phyloP scores from a whole-genome alignment of 2,888 invertebrate genomes.

The Arenicola marina region DNA sequence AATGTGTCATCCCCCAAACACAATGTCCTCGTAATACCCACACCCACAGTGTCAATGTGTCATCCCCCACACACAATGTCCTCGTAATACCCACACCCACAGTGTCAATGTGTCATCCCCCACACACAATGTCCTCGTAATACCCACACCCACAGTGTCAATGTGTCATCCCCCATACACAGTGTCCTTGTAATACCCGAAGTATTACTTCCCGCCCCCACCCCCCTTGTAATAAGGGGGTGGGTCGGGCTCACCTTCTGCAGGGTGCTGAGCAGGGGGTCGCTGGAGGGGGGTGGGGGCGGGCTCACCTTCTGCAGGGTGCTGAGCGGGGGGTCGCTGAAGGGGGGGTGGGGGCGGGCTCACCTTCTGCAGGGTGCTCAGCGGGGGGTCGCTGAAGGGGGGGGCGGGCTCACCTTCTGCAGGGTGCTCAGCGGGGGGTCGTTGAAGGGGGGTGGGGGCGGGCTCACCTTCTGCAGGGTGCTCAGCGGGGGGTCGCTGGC shows the following conservation, averaged over 20 bases:
- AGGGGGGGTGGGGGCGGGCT: constrained; percentile 72
- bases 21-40: too few species aligned
- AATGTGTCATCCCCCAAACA: too few species aligned
- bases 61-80: too few species aligned
- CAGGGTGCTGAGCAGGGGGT: constrained; percentile 79
- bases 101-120: too few species aligned
- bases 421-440: constrained; percentile 81
- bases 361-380: constrained; percentile 82
- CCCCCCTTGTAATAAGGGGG: too few species aligned
- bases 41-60: too few species aligned
- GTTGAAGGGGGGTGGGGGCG: constrained; percentile 71
- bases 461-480: constrained; percentile 75
- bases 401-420: constrained; percentile 73
- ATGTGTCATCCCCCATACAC: too few species aligned
- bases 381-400: constrained; percentile 72
- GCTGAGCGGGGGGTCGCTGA: constrained; percentile 74
- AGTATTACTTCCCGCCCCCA: too few species aligned
- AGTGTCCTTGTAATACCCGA: too few species aligned
- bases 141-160: too few species aligned
- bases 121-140: too few species aligned
- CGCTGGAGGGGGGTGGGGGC: constrained; percentile 72
- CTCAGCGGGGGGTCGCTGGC: constrained; percentile 76
- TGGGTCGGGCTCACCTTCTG: constrained; percentile 74
- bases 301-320: constrained; percentile 76
- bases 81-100: too few species aligned